Evolutionary conservation across 1,140 invertebrate genomes (phyloP).

Genomic region (Eupristina koningsbergeri): DNA sequence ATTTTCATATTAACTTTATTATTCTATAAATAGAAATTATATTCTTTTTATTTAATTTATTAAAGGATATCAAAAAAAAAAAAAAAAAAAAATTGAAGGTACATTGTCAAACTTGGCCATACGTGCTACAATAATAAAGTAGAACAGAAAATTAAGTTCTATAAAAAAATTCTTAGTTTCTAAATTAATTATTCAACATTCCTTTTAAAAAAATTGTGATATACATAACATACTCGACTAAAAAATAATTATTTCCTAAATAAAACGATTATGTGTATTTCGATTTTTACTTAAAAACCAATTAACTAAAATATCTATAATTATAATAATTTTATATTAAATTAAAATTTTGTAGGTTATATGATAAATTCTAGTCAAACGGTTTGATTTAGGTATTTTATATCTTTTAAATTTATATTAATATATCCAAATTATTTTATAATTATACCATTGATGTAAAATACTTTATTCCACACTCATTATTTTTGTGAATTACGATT

Average conservation of each 20-base stretch:
- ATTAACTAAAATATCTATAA: not conserved
- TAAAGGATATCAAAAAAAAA: not conserved
- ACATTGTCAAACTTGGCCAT: not conserved
- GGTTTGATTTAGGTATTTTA: too few species aligned
- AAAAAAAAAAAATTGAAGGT: not conserved
- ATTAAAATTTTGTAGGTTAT: too few species aligned
- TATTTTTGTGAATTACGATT: too few species aligned
- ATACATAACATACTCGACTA: not conserved
- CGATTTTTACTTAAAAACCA: not conserved
- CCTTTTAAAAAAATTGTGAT: not conserved
- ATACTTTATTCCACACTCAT: too few species aligned
- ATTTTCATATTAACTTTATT: slow-evolving; percentile 22
- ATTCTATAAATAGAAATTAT: not conserved
- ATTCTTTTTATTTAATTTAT: not conserved
- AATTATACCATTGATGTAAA: too few species aligned
- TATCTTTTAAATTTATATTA: too few species aligned
- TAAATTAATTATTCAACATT: not conserved
- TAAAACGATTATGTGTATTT: not conserved
- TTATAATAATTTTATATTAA: too few species aligned
- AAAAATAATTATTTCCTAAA: not conserved
- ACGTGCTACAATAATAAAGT: not conserved
- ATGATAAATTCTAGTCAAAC: too few species aligned
- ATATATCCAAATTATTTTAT: too few species aligned
- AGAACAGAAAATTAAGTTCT: not conserved
- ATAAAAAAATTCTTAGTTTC: not conserved